Evolutionary conservation across 2,888 invertebrate genomes (phyloP).

Genomic region (Lasioglossum lativentre): DNA sequence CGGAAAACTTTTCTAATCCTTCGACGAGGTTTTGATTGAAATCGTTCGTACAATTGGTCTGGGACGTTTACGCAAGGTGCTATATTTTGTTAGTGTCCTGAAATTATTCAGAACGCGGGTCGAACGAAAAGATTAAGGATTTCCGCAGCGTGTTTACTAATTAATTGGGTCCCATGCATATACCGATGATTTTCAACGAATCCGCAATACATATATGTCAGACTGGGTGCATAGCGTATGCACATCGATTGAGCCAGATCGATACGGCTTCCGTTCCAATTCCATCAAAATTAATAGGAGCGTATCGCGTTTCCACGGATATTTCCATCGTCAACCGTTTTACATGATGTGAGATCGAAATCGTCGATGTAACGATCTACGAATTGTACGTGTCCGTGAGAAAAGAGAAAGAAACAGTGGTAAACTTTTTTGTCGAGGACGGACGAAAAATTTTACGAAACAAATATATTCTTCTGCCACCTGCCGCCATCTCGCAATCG

Average conservation of each 20-base stretch:
- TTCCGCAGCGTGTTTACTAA: neutral
- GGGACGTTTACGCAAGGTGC: neutral
- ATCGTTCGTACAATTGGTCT: neutral
- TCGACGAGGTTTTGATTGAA: neutral
- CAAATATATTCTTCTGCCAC: neutral
- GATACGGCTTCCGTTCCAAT: slow-evolving; percentile 59
- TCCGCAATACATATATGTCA: slow-evolving; percentile 52
- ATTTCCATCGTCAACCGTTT: slow-evolving; percentile 47
- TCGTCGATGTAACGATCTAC: slow-evolving; percentile 16
- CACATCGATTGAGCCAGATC: slow-evolving; percentile 61
- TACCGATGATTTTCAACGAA: slow-evolving; percentile 45
- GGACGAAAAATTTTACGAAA: neutral
- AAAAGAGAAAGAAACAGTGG: too few species aligned
- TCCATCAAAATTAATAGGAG: slow-evolving; percentile 64
- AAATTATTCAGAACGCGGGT: neutral
- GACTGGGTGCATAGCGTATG: slow-evolving; percentile 57
- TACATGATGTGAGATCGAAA: slow-evolving; percentile 28
- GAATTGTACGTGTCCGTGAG: neutral
- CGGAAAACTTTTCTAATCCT: neutral
- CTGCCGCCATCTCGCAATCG: neutral
- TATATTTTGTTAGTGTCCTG: neutral
- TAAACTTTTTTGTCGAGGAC: neutral
- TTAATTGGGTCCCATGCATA: neutral
- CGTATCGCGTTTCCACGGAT: slow-evolving; percentile 48
- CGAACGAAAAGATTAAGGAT: neutral